Percentiles rank a stretch among this genome's conserved stretches.
phyloP scores from a whole-genome alignment of 1,140 invertebrate genomes.

The Zaprionus taronus region DNA sequence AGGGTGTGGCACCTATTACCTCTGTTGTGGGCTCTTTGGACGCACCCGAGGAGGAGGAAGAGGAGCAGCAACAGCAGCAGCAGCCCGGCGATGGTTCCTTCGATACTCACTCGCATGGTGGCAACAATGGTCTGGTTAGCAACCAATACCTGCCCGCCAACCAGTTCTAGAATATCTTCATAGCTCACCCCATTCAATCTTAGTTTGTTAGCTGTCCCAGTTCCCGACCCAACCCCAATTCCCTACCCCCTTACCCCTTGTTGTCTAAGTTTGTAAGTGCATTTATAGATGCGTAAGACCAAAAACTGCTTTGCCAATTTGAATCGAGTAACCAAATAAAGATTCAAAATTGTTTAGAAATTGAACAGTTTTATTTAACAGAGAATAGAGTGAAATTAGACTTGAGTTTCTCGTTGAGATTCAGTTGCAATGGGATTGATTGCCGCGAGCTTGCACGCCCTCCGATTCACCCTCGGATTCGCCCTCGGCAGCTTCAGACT shows the following conservation, averaged over 20 bases:
- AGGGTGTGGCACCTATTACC: slow-evolving; percentile 78
- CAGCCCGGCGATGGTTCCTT: slow-evolving; percentile 38
- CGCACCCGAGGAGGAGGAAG: slow-evolving; percentile 72
- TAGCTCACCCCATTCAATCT: slow-evolving; percentile 56
- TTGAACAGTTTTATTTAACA: neutral
- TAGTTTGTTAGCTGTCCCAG: slow-evolving; percentile 70
- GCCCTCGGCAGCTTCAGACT: slow-evolving; percentile 17
- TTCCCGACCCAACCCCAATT: too few species aligned
- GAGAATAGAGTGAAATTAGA: neutral
- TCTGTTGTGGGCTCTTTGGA: slow-evolving; percentile 80
- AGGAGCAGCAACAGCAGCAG: slow-evolving; percentile 45
- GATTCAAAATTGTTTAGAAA: slow-evolving; percentile 19
- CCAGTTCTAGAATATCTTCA: slow-evolving; percentile 77
- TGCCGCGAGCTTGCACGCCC: neutral
- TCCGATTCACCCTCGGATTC: slow-evolving; percentile 16
- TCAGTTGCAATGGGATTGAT: slow-evolving; percentile 13
- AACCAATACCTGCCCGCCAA: slow-evolving; percentile 75
- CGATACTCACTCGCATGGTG: slow-evolving; percentile 44
- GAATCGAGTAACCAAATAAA: slow-evolving; percentile 32
- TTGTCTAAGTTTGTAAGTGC: slow-evolving; percentile 50
- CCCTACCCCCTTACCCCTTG: slow-evolving; percentile 9
- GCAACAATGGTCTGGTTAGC: slow-evolving; percentile 31
- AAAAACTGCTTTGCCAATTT: neutral
- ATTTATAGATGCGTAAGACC: slow-evolving; percentile 37
- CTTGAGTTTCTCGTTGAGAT: slow-evolving; percentile 1